Evolutionary conservation across 2,888 invertebrate genomes (phyloP).

Genomic region (Cataglyphis albicans): DNA sequence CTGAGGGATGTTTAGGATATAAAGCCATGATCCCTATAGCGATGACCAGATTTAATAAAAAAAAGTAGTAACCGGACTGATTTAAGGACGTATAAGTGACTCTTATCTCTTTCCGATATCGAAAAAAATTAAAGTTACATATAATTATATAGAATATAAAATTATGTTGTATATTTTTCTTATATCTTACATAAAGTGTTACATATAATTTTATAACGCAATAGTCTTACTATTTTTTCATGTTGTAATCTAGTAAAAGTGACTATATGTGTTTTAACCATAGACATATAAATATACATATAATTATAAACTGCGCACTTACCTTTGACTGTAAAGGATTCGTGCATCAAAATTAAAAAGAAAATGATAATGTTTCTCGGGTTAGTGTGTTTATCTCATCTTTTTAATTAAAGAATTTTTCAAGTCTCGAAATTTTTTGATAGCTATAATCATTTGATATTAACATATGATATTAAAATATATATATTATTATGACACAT

Average conservation of each 20-base stretch:
- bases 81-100: neutral
- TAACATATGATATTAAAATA: neutral
- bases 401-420: neutral
- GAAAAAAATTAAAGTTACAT: neutral
- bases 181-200: no score
- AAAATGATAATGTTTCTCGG: neutral
- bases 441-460: neutral
- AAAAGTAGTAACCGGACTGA: neutral
- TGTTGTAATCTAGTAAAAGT: no score
- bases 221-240: no score
- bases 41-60: neutral
- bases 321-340: neutral
- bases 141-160: neutral
- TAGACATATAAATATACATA: no score
- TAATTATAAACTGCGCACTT: neutral
- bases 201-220: neutral
- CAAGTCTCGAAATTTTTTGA: neutral
- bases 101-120: neutral
- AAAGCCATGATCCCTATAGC: neutral
- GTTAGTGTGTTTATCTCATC: neutral
- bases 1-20: constrained; percentile 26
- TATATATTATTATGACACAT: neutral
- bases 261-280: no score
- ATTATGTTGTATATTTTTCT: neutral
- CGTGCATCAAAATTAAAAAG: neutral